Evolutionary conservation across 2,113 vertebrate species (phyloP).

Genomic region (Microcebus lehilahytsara): DNA sequence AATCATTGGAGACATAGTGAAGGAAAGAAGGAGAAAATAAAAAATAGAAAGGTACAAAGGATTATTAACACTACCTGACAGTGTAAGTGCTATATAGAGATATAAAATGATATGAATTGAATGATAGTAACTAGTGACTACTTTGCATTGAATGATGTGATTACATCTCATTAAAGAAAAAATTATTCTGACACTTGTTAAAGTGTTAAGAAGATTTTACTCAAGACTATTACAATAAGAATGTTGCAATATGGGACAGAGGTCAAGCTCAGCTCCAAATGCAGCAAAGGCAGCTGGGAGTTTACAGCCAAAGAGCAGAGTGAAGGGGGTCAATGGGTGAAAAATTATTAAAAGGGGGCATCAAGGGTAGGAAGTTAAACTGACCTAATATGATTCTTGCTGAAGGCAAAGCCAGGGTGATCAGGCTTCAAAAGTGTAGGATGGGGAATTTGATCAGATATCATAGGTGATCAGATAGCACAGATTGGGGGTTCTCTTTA

Average conservation of each 20-base stretch:
- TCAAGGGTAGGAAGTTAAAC: neutral
- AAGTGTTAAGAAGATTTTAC: neutral
- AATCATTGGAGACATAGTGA: neutral
- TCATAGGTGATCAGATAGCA: neutral
- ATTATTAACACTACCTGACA: neutral
- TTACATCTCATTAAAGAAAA: neutral
- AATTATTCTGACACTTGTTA: neutral
- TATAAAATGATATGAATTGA: neutral
- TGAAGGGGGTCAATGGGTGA: neutral
- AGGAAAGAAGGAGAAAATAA: neutral
- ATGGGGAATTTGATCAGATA: neutral
- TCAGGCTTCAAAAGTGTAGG: neutral
- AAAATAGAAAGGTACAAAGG: neutral
- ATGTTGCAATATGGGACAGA: neutral
- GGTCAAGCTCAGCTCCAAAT: neutral
- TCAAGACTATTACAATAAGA: neutral
- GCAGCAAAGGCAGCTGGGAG: neutral
- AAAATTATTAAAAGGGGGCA: neutral
- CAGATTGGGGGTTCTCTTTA: neutral
- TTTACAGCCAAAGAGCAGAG: neutral
- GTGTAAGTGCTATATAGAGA: neutral
- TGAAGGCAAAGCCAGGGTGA: neutral
- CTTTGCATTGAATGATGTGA: neutral
- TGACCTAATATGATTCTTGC: neutral
- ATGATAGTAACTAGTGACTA: neutral